A percentile compares a stretch with the other conserved stretches of the same genome.
phyloP scores from a whole-genome alignment of 64 coral and sea anemone genomes.

The Stichodactyla helianthus region DNA sequence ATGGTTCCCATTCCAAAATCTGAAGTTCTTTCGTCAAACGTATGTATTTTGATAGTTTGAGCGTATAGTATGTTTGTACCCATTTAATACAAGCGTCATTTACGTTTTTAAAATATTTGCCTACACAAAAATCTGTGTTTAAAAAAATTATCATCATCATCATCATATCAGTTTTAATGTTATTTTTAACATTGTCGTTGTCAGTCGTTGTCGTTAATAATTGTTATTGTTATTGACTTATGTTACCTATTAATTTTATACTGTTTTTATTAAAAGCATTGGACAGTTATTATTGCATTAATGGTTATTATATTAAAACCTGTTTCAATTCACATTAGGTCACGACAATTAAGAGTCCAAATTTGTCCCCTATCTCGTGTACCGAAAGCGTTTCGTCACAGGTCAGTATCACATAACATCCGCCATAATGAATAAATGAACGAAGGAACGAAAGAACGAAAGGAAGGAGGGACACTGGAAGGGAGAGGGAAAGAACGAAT shows the following conservation, averaged over 20 bases:
- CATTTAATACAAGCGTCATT: too few relatives aligned
- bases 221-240: neutral
- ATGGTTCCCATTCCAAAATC: neutral
- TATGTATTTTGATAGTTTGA: neutral
- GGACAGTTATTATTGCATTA: neutral
- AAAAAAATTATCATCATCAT: neutral
- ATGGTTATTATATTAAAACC: neutral
- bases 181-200: too few relatives aligned
- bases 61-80: neutral
- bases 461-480: neutral
- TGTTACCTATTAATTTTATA: neutral
- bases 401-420: neutral
- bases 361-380: neutral
- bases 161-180: too few relatives aligned
- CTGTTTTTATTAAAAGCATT: neutral
- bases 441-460: neutral
- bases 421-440: neutral
- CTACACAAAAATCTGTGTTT: neutral
- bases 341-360: neutral
- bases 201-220: too few relatives aligned
- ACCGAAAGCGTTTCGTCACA: slow-evolving; percentile 1
- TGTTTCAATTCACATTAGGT: neutral
- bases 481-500: neutral
- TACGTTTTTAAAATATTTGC: too few relatives aligned
- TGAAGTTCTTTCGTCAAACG: neutral